phyloP scores from a whole-genome alignment of 1,140 invertebrate species.

The Musca domestica region DNA sequence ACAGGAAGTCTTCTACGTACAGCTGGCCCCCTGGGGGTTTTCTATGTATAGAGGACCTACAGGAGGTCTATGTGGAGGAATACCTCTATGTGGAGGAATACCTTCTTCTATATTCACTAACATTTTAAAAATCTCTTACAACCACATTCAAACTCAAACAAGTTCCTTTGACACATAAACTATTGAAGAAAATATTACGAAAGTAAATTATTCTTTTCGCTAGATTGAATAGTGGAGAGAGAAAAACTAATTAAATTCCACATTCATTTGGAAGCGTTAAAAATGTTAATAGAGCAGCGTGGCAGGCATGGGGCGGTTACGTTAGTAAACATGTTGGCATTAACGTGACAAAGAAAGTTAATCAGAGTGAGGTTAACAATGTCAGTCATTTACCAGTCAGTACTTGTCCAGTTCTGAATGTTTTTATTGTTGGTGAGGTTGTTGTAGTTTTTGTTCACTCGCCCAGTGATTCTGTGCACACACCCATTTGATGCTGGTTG shows the following conservation, averaged over 20 bases:
- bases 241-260: slow-evolving; percentile 14
- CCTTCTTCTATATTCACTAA: too few relatives aligned
- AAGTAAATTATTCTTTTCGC: too few relatives aligned
- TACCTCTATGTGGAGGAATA: too few relatives aligned
- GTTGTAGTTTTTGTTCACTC: neutral
- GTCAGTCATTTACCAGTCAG: slow-evolving; percentile 16
- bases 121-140: too few relatives aligned
- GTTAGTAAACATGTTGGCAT: slow-evolving; percentile 17
- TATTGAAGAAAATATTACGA: too few relatives aligned
- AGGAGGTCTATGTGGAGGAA: too few relatives aligned
- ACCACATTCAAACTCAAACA: too few relatives aligned
- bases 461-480: neutral
- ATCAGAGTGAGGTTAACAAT: slow-evolving; percentile 18
- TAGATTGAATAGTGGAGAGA: neutral
- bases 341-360: slow-evolving; percentile 21
- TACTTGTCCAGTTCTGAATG: neutral
- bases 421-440: neutral
- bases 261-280: slow-evolving; percentile 3
- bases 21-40: too few relatives aligned
- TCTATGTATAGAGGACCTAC: too few relatives aligned
- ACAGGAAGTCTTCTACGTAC: too few relatives aligned
- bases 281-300: slow-evolving; percentile 6
- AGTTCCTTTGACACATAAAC: too few relatives aligned
- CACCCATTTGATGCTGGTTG: neutral
- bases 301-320: neutral